These are phyloP conservation scores for Clunio marinus DNA, from an alignment of 2,888 invertebrate genomes.

Conservation along the genomic window DNA sequence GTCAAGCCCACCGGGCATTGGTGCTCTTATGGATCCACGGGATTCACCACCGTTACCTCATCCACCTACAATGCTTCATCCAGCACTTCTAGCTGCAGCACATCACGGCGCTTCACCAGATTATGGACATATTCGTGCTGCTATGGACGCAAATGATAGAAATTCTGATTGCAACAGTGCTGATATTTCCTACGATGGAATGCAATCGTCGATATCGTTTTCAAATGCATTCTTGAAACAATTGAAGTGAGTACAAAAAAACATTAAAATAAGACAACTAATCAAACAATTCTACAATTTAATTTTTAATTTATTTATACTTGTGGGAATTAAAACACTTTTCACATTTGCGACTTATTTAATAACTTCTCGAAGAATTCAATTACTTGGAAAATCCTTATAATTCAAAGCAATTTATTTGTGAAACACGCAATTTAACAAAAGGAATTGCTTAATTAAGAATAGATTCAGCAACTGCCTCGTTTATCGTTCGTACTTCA, in stretches of 20 bases:
- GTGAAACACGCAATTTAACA: not conserved
- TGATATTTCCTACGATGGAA: slow-evolving; percentile 85
- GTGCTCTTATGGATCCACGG: slow-evolving; percentile 60
- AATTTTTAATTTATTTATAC: too few species aligned
- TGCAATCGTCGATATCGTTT: slow-evolving; percentile 96
- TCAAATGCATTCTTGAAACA: slow-evolving; percentile 47
- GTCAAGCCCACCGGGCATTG: slow-evolving; percentile 61
- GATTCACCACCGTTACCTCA: slow-evolving; percentile 82
- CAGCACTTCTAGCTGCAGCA: slow-evolving; percentile 76
- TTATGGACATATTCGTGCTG: slow-evolving; percentile 66
- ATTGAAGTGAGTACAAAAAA: slow-evolving; percentile 33
- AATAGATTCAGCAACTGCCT: too few species aligned
- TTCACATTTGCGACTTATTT: not conserved
- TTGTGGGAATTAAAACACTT: too few species aligned
- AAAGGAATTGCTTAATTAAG: slow-evolving; percentile 8
- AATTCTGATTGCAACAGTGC: slow-evolving; percentile 88
- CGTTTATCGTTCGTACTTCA: not conserved
- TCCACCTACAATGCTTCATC: slow-evolving; percentile 79
- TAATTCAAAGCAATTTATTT: not conserved
- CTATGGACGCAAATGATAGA: slow-evolving; percentile 72
- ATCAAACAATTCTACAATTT: too few species aligned
- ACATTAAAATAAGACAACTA: too few species aligned
- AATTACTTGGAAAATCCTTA: slow-evolving; percentile 4
- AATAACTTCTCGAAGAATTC: not conserved
- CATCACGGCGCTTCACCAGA: slow-evolving; percentile 78